These are phyloP conservation scores for Polietes domitor DNA, from an alignment of 2,888 invertebrate species.

Conservation along the genomic window DNA sequence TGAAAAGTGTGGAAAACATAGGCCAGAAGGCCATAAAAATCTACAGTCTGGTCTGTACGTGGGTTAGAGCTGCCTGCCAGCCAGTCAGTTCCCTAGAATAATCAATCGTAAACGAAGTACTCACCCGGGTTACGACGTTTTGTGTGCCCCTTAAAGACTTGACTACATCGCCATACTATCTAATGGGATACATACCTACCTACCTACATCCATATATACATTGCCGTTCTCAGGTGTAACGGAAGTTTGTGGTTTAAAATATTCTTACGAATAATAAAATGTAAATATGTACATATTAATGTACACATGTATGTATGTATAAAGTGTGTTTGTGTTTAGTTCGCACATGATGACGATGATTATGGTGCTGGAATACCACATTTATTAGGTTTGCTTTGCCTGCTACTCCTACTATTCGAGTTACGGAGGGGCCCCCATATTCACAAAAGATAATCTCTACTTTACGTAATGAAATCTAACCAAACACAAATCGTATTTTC, in stretches of 20 bases:
- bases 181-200: neutral
- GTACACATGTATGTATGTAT: neutral
- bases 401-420: too few species aligned
- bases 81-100: neutral
- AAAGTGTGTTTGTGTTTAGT: neutral
- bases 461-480: constrained; percentile 13
- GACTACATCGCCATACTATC: neutral
- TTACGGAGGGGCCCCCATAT: neutral
- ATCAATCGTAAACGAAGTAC: neutral
- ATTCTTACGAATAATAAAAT: constrained; percentile 13
- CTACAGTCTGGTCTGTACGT: neutral
- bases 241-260: constrained; percentile 61
- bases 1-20: too few species aligned
- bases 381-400: constrained; percentile 4
- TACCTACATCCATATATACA: constrained; percentile 9
- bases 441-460: neutral
- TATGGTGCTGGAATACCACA: neutral
- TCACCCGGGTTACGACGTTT: neutral
- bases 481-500: neutral
- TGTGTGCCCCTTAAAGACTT: neutral
- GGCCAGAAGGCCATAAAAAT: too few species aligned
- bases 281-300: neutral
- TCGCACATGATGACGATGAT: neutral
- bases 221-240: constrained; percentile 57
- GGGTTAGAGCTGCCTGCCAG: neutral